Percentiles rank a stretch among this genome's conserved stretches.
These are phyloP conservation scores for Callorhinus ursinus DNA, from an alignment of 2,113 vertebrate species.

Conservation along the genomic window DNA sequence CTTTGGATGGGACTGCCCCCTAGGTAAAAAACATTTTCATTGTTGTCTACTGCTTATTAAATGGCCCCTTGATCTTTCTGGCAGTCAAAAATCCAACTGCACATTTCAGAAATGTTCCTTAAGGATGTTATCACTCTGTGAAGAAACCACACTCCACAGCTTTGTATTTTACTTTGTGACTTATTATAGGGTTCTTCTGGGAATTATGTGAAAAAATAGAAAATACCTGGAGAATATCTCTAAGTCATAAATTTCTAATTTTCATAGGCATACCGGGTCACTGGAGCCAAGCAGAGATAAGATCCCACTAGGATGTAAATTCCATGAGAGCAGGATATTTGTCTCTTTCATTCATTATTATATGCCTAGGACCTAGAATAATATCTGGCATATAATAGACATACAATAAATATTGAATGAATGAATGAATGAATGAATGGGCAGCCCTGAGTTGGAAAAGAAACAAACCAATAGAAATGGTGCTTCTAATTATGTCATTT, in stretches of 20 bases:
- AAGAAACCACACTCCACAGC: not conserved
- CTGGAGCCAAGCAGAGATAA: not conserved
- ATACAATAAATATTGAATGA: not conserved
- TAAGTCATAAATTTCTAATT: not conserved
- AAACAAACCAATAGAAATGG: not conserved
- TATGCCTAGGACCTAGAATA: not conserved
- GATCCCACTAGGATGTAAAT: not conserved
- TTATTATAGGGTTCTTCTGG: not conserved
- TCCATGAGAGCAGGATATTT: not conserved
- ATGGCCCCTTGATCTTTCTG: not conserved
- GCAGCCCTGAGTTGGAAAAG: not conserved
- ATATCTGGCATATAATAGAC: not conserved
- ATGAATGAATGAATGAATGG: not conserved
- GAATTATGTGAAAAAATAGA: not conserved
- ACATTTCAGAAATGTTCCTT: not conserved
- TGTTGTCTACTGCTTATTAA: not conserved
- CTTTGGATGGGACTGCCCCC: too few species aligned
- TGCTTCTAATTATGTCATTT: not conserved
- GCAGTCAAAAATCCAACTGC: not conserved
- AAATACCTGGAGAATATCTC: not conserved
- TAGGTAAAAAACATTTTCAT: not conserved
- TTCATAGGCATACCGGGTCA: not conserved
- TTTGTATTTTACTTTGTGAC: not conserved
- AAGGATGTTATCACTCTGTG: too few species aligned
- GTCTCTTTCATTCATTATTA: not conserved